Conservation (phyloP, 2,888 invertebrate species). For the Pedicia rivosa region DNA sequence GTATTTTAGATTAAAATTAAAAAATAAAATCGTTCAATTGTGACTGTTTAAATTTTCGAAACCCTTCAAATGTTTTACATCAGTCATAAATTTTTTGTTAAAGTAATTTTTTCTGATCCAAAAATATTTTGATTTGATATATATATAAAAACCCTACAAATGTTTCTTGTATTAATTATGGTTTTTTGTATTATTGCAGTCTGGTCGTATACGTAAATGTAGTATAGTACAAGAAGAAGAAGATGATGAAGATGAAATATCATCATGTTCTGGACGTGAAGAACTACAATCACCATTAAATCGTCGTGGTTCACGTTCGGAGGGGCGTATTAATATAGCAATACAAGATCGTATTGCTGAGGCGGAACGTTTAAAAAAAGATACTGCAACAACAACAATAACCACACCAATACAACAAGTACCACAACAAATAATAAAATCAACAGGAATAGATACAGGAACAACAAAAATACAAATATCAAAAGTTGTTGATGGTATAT, state of each 20-base stretch:
- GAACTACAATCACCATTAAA: constrained; percentile 37
- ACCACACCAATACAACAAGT: constrained; percentile 6
- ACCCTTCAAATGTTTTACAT: no score
- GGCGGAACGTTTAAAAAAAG: constrained; percentile 42
- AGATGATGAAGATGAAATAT: constrained; percentile 62
- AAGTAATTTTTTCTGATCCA: no score
- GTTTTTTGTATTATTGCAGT: constrained; percentile 15
- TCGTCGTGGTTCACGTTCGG: constrained; percentile 60
- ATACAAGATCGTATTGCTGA: constrained; percentile 45
- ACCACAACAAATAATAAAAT: constrained; percentile 9
- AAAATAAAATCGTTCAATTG: no score
- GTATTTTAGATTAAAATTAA: no score
- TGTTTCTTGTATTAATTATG: neutral
- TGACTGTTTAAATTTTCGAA: no score
- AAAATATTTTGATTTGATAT: no score
- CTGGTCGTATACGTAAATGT: constrained; percentile 63
- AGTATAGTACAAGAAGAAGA: constrained; percentile 87
- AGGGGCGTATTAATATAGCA: constrained; percentile 57
- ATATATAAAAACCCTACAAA: neutral
- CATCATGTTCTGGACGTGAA: constrained; percentile 35
- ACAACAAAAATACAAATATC: constrained; percentile 2
- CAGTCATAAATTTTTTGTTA: no score
- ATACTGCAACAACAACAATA: constrained; percentile 23
- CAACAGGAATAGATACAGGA: constrained; percentile 15
- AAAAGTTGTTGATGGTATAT: constrained; percentile 10